Percentiles rank a stretch among this genome's conserved stretches.
Conservation (phyloP, 2,888 invertebrate genomes). For the Globia sparganii region DNA sequence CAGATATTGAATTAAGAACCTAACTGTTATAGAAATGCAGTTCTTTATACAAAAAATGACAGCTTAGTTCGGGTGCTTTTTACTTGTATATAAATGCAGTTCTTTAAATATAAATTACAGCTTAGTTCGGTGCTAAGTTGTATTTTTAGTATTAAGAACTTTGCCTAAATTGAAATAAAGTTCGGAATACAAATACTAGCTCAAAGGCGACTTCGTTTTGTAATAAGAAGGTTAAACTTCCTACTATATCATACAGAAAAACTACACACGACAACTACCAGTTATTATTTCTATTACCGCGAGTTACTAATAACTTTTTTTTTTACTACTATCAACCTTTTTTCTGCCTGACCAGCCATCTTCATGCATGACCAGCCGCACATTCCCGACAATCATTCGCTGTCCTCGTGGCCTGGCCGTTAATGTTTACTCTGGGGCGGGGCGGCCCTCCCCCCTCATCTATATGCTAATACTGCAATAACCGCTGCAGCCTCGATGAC, state of each 20-base stretch:
- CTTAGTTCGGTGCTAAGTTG: too few species aligned
- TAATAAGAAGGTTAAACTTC: neutral
- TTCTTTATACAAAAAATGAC: too few species aligned
- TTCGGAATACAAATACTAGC: too few species aligned
- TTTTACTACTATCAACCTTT: neutral
- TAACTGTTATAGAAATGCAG: too few species aligned
- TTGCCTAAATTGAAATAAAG: too few species aligned
- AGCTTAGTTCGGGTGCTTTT: too few species aligned
- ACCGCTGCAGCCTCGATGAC: conserved; percentile 64
- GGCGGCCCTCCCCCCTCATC: conserved; percentile 62
- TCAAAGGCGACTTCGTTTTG: too few species aligned
- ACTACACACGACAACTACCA: neutral
- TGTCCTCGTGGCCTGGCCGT: conserved; percentile 43
- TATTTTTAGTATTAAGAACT: too few species aligned
- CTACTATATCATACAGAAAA: neutral
- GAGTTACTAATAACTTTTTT: neutral
- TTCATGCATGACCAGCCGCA: neutral
- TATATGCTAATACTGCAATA: conserved; percentile 68
- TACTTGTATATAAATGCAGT: too few species aligned
- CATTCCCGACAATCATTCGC: conserved; percentile 24
- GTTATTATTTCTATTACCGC: neutral
- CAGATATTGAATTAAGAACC: too few species aligned
- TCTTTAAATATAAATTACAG: too few species aligned
- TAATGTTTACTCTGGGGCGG: conserved; percentile 67
- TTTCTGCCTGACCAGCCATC: neutral